Base-by-base conservation (phyloP, 92 coral and sea anemone genomes). In the Phymanthus crucifer region DNA sequence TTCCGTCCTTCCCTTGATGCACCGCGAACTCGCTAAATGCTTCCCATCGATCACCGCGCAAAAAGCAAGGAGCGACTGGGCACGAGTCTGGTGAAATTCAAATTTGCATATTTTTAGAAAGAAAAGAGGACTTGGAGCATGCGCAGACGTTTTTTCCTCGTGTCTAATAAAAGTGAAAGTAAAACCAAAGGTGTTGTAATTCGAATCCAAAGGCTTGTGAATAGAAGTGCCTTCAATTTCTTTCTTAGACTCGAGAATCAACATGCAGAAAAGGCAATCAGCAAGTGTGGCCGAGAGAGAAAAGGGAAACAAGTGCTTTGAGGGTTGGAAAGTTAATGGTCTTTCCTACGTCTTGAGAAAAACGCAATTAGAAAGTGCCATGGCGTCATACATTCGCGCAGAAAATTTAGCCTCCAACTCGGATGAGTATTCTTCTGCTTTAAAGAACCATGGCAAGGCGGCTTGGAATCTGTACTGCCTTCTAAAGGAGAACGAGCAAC, bases 381-480 rank as follows among this genome's bases (percentile, higher is more conserved):
- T 87, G 34, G 21, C 68, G 4, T 78, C 47, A 24, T 87, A 87
- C 45, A 37, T 77, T 18, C 87, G 78, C 6, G 91, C 91, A 29
- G 52, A 52, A 17, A 66, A 66, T 23, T 76, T 78, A 10, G 87
- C 91, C 11, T 29, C 38, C 19, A 72, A 68, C 73, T 4, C 36
- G 26, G 87, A 78, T 2, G 91, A 87, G 21, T 29, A 37, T 4
- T 80, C 85, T 5, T 91, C 96, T 4, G 98, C 98, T 17, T 65
- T 87, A 21, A 95, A 90, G 71, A 93, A 95, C 71, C 87, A 88
- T 33, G 97, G 88, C 37, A 95, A 88, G 56, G 95, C 98, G 2
- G 85, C 89, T 12, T 92, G 97, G 93, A 83, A 74, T 67, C 67
- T 95, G 19, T 93, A 91, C 0, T 81, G 72, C 13, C 38, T 93